phyloP scores from a whole-genome alignment of 2,113 vertebrate species.

The Oriolus oriolus region DNA sequence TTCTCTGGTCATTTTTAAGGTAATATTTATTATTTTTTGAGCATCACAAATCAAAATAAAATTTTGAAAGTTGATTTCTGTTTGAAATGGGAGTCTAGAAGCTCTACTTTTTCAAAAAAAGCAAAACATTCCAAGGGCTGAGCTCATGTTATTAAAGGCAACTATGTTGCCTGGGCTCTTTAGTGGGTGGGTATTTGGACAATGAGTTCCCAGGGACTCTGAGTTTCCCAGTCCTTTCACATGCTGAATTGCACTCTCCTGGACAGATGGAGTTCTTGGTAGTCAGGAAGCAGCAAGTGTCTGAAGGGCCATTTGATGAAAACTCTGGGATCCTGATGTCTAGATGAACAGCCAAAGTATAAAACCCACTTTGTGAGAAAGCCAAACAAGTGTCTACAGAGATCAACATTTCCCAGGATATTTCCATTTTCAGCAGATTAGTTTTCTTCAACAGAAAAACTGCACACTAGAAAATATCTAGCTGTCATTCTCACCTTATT shows the following conservation, averaged over 20 bases:
- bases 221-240: background rate
- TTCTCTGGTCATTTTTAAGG: background rate
- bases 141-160: background rate
- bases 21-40: background rate
- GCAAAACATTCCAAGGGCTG: background rate
- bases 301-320: background rate
- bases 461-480: background rate
- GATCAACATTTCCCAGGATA: background rate
- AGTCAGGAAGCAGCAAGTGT: background rate
- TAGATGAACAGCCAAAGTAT: background rate
- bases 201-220: background rate
- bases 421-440: background rate
- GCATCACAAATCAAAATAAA: background rate
- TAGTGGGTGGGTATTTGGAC: background rate
- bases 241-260: background rate
- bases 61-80: background rate
- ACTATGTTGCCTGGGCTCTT: background rate
- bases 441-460: background rate
- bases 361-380: background rate
- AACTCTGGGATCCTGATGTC: background rate
- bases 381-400: background rate
- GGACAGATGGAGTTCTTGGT: background rate
- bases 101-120: background rate
- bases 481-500: background rate
- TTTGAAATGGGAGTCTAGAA: background rate